Evolutionary conservation across 2,888 invertebrate genomes (phyloP), one percentile per base, ranked within the genome.

Genomic region (Agriopis aurantiaria): DNA sequence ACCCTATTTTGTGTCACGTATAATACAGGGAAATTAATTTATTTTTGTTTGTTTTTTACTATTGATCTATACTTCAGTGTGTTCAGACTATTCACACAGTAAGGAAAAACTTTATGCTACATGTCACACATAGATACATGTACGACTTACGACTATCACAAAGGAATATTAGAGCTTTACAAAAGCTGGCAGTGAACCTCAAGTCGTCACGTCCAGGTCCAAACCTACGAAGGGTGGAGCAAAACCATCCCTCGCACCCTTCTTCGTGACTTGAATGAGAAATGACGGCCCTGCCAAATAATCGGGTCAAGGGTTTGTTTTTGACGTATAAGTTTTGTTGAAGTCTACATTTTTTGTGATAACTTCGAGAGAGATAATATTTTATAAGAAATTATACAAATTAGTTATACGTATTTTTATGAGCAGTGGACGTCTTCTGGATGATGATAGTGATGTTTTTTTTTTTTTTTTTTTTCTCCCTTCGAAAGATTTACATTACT

Each of bases 231-330:
- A 40, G 61, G 70, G 66, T 14, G 69, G 61, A 57, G 60, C 61
- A 23, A 52, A 61, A 70, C 74, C 69, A 62, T 56, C 75, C 76
- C 75, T 69, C 76, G 59, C 74, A 60, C 66, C 69, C 77, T 67
- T 65, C 62, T 72, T 62, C 81, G 78, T 79, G 83, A 76, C 74
- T 71, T 51, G 83, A 80, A 80, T 83, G 69, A 61, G 62, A 76
- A 82, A 72, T 67, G 55, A 71, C 63, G 58, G 63, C 59, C 41
- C 52, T 69, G 8, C 62, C 65, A 68, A 77, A 74, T 74, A 75
- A 74, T 74, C 72, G 48, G 66, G 73, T 55, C 68, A 68, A 69
- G 71, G 63, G 70, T 71, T 71, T 69, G 72, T 66, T 57, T 73
- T 65, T 71, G 66, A 72, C 67, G 59, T 62, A 52, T 65, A 65